A percentile compares a stretch with the other conserved stretches of the same genome.
Conservation (phyloP, 1,140 invertebrate species). For the Himalopsyche phryganea region DNA sequence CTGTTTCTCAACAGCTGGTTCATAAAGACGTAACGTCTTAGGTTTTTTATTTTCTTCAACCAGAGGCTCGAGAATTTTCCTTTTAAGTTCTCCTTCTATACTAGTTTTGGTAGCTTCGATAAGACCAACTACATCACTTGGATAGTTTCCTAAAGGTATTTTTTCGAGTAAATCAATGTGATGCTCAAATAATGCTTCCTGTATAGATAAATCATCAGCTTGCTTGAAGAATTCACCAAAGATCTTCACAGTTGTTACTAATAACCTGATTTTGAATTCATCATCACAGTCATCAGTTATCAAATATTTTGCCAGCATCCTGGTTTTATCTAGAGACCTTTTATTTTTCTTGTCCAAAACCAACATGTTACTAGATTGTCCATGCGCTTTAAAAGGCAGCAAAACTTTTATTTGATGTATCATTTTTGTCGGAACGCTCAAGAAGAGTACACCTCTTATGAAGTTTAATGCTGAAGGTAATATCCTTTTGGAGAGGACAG, state of each 20-base stretch:
- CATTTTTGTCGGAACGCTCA: slow-evolving; percentile 57
- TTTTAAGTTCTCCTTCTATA: slow-evolving; percentile 49
- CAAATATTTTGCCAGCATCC: slow-evolving; percentile 53
- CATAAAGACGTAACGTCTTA: slow-evolving; percentile 75
- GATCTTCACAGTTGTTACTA: slow-evolving; percentile 54
- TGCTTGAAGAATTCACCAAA: slow-evolving; percentile 56
- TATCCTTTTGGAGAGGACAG: slow-evolving; percentile 74
- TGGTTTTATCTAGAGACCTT: slow-evolving; percentile 37
- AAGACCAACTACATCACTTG: slow-evolving; percentile 52
- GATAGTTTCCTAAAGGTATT: slow-evolving; percentile 61
- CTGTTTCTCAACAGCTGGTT: slow-evolving; percentile 78
- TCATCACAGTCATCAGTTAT: slow-evolving; percentile 52
- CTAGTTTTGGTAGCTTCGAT: slow-evolving; percentile 46
- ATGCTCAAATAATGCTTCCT: slow-evolving; percentile 45
- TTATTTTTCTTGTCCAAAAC: slow-evolving; percentile 50
- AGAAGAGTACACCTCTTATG: slow-evolving; percentile 64
- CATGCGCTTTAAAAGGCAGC: slow-evolving; percentile 61
- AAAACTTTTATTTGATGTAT: slow-evolving; percentile 57
- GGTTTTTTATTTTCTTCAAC: slow-evolving; percentile 63
- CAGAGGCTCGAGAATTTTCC: slow-evolving; percentile 54
- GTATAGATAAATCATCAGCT: slow-evolving; percentile 53
- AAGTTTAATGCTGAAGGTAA: slow-evolving; percentile 76
- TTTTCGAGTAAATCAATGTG: slow-evolving; percentile 43
- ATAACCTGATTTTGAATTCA: slow-evolving; percentile 59
- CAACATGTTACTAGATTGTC: slow-evolving; percentile 53